Evolutionary conservation across 2,797 vertebrate genomes (phyloP).

Genomic region (Rhinella marina): DNA sequence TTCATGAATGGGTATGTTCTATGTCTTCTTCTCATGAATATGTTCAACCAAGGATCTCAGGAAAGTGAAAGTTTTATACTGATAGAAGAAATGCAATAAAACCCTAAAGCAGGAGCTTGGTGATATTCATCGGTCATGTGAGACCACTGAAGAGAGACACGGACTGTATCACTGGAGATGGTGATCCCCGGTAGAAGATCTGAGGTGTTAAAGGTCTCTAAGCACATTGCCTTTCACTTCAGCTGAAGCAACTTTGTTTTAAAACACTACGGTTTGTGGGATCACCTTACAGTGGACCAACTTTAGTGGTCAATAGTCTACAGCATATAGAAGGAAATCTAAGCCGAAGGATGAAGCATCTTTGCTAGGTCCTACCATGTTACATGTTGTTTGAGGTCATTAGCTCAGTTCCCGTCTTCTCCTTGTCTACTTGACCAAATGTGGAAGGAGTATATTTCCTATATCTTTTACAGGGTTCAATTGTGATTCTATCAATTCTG

Average conservation of each 20-base stretch:
- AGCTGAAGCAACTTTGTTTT: neutral
- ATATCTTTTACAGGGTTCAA: neutral
- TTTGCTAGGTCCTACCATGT: neutral
- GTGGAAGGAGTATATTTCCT: neutral
- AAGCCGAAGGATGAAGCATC: neutral
- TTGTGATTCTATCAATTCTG: neutral
- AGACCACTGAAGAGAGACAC: neutral
- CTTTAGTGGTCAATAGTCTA: neutral
- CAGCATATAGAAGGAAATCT: neutral
- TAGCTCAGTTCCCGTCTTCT: neutral
- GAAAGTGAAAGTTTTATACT: slow-evolving; percentile 43
- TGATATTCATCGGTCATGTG: neutral
- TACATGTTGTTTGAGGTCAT: neutral
- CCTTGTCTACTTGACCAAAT: neutral
- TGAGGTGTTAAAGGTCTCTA: neutral
- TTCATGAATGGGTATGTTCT: slow-evolving; percentile 36
- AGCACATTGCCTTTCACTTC: slow-evolving; percentile 1
- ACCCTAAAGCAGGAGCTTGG: neutral
- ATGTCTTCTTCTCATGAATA: slow-evolving; percentile 32
- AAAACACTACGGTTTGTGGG: slow-evolving; percentile 40
- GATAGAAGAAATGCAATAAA: slow-evolving; percentile 18
- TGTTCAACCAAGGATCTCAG: slow-evolving; percentile 51
- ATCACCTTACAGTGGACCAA: neutral
- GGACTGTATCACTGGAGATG: neutral
- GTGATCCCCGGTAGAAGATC: neutral